Conservation (phyloP, 2,113 vertebrate species). For the Oreamnos americanus region DNA sequence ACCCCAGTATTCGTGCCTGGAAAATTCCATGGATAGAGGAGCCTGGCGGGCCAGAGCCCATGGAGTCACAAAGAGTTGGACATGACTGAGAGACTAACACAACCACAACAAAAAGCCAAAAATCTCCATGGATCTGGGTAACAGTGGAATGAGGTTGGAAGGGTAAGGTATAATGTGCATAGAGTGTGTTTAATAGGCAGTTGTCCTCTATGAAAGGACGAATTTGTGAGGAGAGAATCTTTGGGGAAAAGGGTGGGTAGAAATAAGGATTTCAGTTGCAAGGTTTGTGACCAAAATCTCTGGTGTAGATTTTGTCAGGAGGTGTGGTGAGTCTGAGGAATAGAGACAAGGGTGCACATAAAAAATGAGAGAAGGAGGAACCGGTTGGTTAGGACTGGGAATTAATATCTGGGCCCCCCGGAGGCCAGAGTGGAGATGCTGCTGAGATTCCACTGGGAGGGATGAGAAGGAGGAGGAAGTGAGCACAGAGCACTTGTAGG, state of each 20-base stretch:
- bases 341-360: neutral
- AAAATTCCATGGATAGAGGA: neutral
- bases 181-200: neutral
- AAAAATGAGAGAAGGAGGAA: neutral
- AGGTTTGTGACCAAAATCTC: neutral
- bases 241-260: neutral
- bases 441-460: neutral
- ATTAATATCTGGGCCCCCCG: neutral
- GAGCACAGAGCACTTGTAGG: neutral
- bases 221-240: neutral
- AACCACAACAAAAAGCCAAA: neutral
- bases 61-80: neutral
- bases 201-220: neutral
- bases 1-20: neutral
- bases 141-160: neutral
- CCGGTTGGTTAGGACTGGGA: neutral
- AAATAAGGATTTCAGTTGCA: neutral
- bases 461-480: neutral
- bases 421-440: neutral
- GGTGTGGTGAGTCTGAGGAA: neutral
- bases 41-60: accelerated
- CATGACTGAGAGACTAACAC: neutral
- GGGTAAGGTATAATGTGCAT: neutral
- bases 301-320: neutral
- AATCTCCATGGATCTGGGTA: neutral